phyloP scores from a whole-genome alignment of 2,113 vertebrate species.

The Tyrannus savana region DNA sequence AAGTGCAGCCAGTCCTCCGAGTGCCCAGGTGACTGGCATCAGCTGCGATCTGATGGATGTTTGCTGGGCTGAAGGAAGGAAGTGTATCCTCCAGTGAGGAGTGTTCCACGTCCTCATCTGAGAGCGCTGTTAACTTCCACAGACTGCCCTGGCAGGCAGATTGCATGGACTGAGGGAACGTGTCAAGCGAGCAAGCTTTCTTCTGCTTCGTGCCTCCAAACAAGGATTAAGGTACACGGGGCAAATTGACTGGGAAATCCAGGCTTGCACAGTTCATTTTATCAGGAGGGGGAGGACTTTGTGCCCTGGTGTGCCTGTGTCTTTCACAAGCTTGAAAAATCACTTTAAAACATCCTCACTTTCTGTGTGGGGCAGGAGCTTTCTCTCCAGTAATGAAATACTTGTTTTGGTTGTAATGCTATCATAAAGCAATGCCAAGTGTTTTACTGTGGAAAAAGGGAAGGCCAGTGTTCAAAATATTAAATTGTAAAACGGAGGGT shows the following conservation, averaged over 20 bases:
- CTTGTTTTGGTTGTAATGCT: background rate
- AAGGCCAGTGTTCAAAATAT: background rate
- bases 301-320: background rate
- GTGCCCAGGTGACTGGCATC: background rate
- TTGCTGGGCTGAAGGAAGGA: background rate
- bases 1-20: accelerated
- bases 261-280: background rate
- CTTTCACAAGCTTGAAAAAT: background rate
- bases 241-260: background rate
- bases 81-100: background rate
- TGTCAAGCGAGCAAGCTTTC: background rate
- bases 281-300: background rate
- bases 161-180: background rate
- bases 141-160: background rate
- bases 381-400: background rate
- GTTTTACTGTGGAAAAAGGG: background rate
- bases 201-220: background rate
- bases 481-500: background rate
- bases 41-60: background rate
- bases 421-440: background rate
- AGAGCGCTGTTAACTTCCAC: background rate
- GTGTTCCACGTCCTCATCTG: background rate
- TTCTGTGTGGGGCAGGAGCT: background rate
- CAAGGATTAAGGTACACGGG: background rate
- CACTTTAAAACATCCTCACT: background rate